phyloP scores from a whole-genome alignment of 1,140 invertebrate species.

The Zaprionus inermis region DNA sequence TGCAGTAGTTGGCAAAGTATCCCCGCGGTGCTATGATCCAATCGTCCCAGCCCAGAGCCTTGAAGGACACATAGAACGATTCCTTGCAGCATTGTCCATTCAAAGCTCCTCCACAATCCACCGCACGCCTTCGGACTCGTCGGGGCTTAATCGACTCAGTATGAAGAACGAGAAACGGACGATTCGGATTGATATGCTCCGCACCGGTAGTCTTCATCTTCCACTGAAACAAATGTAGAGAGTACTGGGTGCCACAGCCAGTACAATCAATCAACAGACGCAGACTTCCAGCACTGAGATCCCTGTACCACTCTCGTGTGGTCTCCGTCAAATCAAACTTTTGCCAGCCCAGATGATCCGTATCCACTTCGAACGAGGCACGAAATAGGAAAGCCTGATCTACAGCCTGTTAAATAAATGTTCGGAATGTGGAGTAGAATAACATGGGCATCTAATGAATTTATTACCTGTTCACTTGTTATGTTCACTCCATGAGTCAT shows the following conservation, averaged over 20 bases:
- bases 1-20: conserved; percentile 97
- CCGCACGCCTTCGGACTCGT: conserved; percentile 90
- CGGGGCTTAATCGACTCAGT: conserved; percentile 87
- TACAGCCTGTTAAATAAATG: conserved; percentile 85
- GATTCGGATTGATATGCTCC: conserved; percentile 85
- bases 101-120: conserved; percentile 91
- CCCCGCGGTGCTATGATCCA: conserved; percentile 96
- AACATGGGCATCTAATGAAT: neutral
- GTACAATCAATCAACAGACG: conserved; percentile 93
- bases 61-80: conserved; percentile 95
- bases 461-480: conserved; percentile 56
- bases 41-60: conserved; percentile 96
- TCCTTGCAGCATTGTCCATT: conserved; percentile 95
- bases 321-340: conserved; percentile 92
- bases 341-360: conserved; percentile 91
- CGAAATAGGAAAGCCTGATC: conserved; percentile 88
- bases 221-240: conserved; percentile 85
- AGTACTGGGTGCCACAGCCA: conserved; percentile 90
- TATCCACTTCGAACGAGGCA: conserved; percentile 88
- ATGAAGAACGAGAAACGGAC: conserved; percentile 93
- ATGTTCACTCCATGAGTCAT: conserved; percentile 61
- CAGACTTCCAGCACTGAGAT: conserved; percentile 85
- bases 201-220: conserved; percentile 8
- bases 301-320: conserved; percentile 90
- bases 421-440: too few relatives aligned